Evolutionary conservation across 2,797 vertebrate species (phyloP), one percentile per base, ranked within the genome.

Genomic region (Pelobates cultripes): DNA sequence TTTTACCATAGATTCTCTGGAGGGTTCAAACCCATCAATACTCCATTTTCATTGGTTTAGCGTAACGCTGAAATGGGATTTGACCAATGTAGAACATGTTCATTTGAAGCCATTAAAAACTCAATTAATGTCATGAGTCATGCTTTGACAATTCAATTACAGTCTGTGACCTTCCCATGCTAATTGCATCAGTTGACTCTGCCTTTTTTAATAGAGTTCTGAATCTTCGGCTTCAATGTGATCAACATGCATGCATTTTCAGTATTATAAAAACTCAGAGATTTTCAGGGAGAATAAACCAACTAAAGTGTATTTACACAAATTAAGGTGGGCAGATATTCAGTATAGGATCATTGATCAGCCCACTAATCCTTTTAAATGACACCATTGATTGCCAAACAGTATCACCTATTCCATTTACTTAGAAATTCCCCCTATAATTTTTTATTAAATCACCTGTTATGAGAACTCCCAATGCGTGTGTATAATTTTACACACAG

Each of bases 81-180:
- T 85, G 86, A 87, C 76, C 89, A 82, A 85, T 86, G 73, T 72
- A 53, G 83, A 88, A 83, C 69, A 73, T 81, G 85, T 81, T 86
- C 84, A 82, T 81, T 87, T 40, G 79, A 73, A 74, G 81, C 66
- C 84, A 86, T 90, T 91, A 90, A 87, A 88, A 88, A 84, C 85
- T 89, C 90, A 85, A 77, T 92, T 91, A 90, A 85, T 83, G 74
- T 85, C 83, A 83, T 85, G 86, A 93, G 85, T 92, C 87, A 85
- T 77, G 70, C 75, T 47, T 81, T 82, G 86, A 85, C 82, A 86
- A 88, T 88, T 86, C 86, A 87, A 77, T 92, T 90, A 89, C 45
- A 85, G 75, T 78, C 63, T 44, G 12, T 88, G 87, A 82, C 87
- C 85, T 87, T 89, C 80, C 75, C 40, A 67, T 88, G 85, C 87